phyloP scores from a whole-genome alignment of 2,888 invertebrate genomes.

The Ptilodon capucinus region DNA sequence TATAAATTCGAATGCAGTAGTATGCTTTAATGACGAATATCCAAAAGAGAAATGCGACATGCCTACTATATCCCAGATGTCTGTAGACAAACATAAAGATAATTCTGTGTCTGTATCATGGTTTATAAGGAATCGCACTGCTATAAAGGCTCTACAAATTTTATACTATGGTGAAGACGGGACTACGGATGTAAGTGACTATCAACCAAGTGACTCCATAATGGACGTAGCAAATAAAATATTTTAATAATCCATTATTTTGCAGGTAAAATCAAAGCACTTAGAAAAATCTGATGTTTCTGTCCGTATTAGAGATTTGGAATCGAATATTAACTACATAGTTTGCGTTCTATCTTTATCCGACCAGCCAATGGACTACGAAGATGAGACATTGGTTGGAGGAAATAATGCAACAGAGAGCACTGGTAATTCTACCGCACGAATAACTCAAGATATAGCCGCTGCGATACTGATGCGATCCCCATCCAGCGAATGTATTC shows the following conservation, averaged over 20 bases:
- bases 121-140: constrained; percentile 94
- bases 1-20: constrained; percentile 60
- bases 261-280: constrained; percentile 69
- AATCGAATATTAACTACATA: constrained; percentile 63
- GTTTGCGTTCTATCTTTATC: constrained; percentile 67
- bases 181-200: constrained; percentile 51
- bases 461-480: constrained; percentile 64
- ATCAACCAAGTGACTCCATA: neutral
- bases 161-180: constrained; percentile 86
- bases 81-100: constrained; percentile 93
- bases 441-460: constrained; percentile 62
- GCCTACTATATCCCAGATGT: constrained; percentile 91
- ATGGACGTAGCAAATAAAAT: neutral
- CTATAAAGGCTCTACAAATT: constrained; percentile 91
- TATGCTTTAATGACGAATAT: constrained; percentile 68
- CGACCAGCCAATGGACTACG: constrained; percentile 56
- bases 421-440: constrained; percentile 51
- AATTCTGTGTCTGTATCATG: constrained; percentile 93
- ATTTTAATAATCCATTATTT: constrained; percentile 14
- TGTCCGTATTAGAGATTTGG: constrained; percentile 58
- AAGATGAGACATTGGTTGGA: constrained; percentile 41
- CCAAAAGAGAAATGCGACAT: constrained; percentile 80
- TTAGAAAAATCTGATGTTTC: constrained; percentile 67
- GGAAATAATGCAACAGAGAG: constrained; percentile 49
- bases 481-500: constrained; percentile 72